Conservation (phyloP, 1,140 invertebrate species). For the Diorhabda sublineata region DNA sequence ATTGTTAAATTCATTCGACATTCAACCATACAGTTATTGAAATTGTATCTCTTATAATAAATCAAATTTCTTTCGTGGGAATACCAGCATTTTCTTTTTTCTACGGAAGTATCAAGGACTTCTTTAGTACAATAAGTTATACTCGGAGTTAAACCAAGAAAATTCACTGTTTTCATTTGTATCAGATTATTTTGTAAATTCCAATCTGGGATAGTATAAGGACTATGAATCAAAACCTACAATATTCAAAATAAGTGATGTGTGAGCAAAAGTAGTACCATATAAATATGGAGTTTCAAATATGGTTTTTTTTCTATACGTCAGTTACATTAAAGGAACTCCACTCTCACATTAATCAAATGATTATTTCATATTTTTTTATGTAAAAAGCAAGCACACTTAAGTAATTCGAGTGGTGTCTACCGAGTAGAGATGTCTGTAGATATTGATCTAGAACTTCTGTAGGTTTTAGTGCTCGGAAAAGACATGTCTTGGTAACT, state of each 20-base stretch:
- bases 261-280: no score
- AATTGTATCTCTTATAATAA: conserved; percentile 53
- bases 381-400: no score
- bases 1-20: conserved; percentile 50
- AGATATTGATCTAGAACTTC: no score
- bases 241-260: not conserved
- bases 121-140: conserved; percentile 54
- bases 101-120: conserved; percentile 48
- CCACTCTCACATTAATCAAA: no score
- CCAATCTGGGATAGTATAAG: conserved; percentile 57
- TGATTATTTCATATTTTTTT: no score
- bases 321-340: no score
- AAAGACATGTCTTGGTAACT: no score
- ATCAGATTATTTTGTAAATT: conserved; percentile 55
- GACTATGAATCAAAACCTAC: conserved; percentile 58
- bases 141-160: conserved; percentile 45
- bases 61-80: conserved; percentile 48
- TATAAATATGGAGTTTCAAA: no score
- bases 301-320: no score
- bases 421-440: no score
- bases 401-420: no score
- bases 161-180: conserved; percentile 51
- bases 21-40: conserved; percentile 60
- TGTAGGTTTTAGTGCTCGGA: no score
- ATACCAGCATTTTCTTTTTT: conserved; percentile 56